Evolutionary conservation across 2,797 vertebrate genomes (phyloP).

Genomic region (Clarias fuscus): DNA sequence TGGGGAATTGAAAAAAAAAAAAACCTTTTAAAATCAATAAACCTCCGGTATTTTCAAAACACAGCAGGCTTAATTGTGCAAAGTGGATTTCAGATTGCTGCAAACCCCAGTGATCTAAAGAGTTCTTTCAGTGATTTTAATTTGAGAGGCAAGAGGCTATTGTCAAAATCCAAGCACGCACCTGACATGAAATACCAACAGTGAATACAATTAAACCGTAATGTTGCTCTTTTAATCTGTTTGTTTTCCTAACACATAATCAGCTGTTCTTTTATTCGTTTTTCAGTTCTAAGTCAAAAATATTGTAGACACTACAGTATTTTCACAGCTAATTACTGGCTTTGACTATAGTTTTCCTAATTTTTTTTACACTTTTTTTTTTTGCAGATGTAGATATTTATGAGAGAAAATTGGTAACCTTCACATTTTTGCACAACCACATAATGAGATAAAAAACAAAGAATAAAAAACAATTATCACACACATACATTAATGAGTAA

Average conservation of each 20-base stretch:
- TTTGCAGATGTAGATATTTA: neutral
- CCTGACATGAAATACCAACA: conserved; percentile 12
- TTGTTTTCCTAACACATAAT: neutral
- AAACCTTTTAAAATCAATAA: conserved; percentile 19
- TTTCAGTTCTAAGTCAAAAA: neutral
- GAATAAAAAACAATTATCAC: neutral
- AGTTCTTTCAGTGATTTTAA: conserved; percentile 4
- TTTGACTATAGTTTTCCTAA: neutral
- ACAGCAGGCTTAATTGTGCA: neutral
- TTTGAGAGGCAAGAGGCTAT: neutral
- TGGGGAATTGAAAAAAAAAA: conserved; percentile 40
- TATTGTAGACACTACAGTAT: neutral
- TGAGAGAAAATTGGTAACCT: neutral
- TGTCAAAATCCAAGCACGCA: conserved; percentile 11
- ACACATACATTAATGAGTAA: too few species aligned
- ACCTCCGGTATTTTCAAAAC: conserved; percentile 11
- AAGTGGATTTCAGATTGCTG: neutral
- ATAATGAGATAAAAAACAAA: neutral
- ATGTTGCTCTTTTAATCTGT: neutral
- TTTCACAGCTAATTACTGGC: neutral
- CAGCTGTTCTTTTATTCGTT: neutral
- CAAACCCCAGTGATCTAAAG: conserved; percentile 9
- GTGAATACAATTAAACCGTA: conserved; percentile 22
- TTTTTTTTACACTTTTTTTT: neutral
- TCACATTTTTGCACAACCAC: neutral